Base-by-base conservation (phyloP, 2,797 vertebrate genomes). In the Alexandromys oeconomus region DNA sequence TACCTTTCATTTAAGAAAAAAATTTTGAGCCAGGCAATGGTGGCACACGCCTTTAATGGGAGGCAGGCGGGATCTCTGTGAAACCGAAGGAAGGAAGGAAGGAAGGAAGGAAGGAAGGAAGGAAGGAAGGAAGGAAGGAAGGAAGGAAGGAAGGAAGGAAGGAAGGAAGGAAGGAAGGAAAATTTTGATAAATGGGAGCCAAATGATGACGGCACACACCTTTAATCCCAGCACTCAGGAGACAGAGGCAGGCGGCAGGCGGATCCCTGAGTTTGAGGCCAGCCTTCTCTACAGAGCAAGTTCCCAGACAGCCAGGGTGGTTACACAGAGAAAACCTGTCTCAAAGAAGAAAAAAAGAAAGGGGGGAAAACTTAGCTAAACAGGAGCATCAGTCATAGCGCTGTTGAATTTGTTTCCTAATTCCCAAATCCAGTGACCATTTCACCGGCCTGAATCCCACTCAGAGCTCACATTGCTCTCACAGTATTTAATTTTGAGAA, bases 391-490 rank as follows among this genome's bases (percentile, higher is more conserved):
- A 79, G 43, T 63, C 81, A 27, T 87, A 48, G 82, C 93, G 76
- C 67, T 82, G 8, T 59, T 34, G 29, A 9, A 59, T 87, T 96
- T 96, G 82, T 93, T 94, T 93, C 51, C 15, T 96, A 82, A 43
- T 86, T 71, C 25, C 34, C 67, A 15, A 19, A 40, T 84, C 80
- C 46, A 71, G 0, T 65, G 85, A 14, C 80, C 19, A 34, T 90
- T 90, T 93, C 73, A 87, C 71, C 9, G 48, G 4, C 92, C 63
- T 71, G 51, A 82, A 87, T 92, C 65, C 88, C 87, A 23, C 73
- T 73, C 19, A 65, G 57, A 96, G 31, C 67, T 92, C 59, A n/a
- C 46, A n/a, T 10, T 77, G 27, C 82, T 95, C 54, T 31, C 57
- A 78, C 37, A 63, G 14, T 61, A 43, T 82, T 43, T 43, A n/a